Evolutionary conservation across 1,140 invertebrate species (phyloP), one percentile per base, ranked within the genome.

Genomic region (Anoplophora glabripennis): DNA sequence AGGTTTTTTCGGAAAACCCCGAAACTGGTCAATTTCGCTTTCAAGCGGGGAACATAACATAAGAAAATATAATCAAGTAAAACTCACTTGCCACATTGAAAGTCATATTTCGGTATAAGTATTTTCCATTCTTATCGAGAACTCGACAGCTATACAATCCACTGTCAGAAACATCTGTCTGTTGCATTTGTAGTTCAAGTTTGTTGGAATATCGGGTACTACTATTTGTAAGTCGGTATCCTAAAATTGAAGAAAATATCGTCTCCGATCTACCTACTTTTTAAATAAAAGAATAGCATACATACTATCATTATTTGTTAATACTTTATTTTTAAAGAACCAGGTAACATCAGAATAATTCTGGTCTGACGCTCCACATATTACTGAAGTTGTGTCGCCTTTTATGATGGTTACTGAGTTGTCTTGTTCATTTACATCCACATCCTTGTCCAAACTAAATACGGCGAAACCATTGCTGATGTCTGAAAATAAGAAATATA

Each of bases 301-400:
- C 21, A 49, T 59, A 68, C 61, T 44, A 40, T 66, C 40, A n/a
- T 54, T 48, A 17, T 14, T 15, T 18, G 58, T n/a, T 15, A 63
- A 14, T 17, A 44, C 34, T 46, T 63, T 34, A 41, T 59, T 28
- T 8, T 60, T 48, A n/a, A 35, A 40, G 12, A 61, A 51, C 36
- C 57, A 47, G 38, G 35, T 14, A 11, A 66, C 2, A 14, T 57
- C 15, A 5, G 17, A 49, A 34, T 77, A 84, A 63, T 82, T 79
- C 51, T 83, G 82, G 18, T 78, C 70, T 1, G 82, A 77, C 3
- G 79, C 83, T 3, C 76, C 79, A 65, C 84, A 86, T 7, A 72
- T 77, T 1, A 85, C 47, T 18, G 64, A 71, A 3, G 83, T 40
- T 44, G 79, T 62, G 57, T 86, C 84, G 1, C 80, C 81, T 21